Evolutionary conservation across 2,797 vertebrate genomes (phyloP), one percentile per base, ranked within the genome.

Genomic region (Danio aesculapii): DNA sequence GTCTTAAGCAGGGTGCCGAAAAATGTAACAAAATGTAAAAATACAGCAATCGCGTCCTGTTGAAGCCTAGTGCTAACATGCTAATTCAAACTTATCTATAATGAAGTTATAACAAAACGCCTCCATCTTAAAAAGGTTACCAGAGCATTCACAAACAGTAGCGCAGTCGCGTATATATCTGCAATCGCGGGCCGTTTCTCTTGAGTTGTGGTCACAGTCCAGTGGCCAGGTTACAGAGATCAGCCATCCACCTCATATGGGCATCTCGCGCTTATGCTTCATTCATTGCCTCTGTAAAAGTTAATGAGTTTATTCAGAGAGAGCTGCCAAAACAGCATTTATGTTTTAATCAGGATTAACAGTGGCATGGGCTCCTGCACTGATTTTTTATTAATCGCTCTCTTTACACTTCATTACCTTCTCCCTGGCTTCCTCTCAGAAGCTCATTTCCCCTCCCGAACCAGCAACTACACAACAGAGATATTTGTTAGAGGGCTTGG

Each of bases 241-340:
- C 74, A 87, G 86, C 87, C 86, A 89, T 90, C 90, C 84, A 87
- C 91, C 90, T 88, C 75, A 86, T 86, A 87, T 87, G 92, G 68
- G 94, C 93, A 91, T 92, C 91, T 92, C 43, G 91, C 92, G 93
- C 94, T 95, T 94, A 90, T 91, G 91, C 91, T 92, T 91, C 93
- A 92, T 95, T 96, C 94, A 95, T 94, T 94, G 91, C 88, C 88
- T 91, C 91, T 68, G 94, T 96, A 95, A 96, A 96, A 95, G 89
- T 94, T 95, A 95, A 96, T 94, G 94, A 95, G 94, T 96, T 96
- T 95, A 93, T 95, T 90, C 87, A 90, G 91, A 92, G 92, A 87
- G 91, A 90, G 81, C 75, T 84, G 87, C 91, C 90, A 91, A 92
- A 90, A 92, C 86, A 90, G 91, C 91, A 87, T 91, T 90, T 88